Percentiles rank a stretch among this genome's conserved stretches.
phyloP scores from a whole-genome alignment of 2,888 invertebrate genomes.

The Coleophora flavipennella region DNA sequence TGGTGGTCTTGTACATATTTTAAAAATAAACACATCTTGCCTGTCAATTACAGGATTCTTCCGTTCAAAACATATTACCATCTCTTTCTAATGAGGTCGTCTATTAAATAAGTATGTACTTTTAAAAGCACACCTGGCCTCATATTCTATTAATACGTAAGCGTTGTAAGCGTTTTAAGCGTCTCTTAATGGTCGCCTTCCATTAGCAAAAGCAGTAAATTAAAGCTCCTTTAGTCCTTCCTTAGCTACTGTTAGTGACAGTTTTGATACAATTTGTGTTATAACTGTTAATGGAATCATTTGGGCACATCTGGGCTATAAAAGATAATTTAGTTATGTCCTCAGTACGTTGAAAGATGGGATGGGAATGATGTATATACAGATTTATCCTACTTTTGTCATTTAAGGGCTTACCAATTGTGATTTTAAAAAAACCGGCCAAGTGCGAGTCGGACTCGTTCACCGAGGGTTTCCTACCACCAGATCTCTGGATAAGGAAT shows the following conservation, averaged over 20 bases:
- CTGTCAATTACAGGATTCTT: constrained; percentile 5
- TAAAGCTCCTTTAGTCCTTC: constrained; percentile 50
- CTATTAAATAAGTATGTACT: constrained; percentile 56
- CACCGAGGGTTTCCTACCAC: no score
- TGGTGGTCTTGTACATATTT: no score
- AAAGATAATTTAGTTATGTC: constrained; percentile 1
- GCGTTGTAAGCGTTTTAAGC: constrained; percentile 55
- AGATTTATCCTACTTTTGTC: no score
- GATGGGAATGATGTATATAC: no score
- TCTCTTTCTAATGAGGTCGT: constrained; percentile 33
- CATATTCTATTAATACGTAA: constrained; percentile 65
- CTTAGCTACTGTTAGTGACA: constrained; percentile 22
- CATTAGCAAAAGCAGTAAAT: constrained; percentile 65
- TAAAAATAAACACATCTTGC: no score
- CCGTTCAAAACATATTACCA: constrained; percentile 29
- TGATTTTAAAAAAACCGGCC: no score
- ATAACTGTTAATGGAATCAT: constrained; percentile 9
- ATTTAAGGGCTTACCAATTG: no score
- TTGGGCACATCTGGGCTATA: constrained; percentile 6
- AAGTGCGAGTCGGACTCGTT: no score
- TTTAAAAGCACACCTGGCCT: constrained; percentile 51
- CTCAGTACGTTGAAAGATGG: no score
- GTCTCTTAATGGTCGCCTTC: constrained; percentile 61
- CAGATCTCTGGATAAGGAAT: no score
- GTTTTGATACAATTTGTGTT: constrained; percentile 23